A percentile compares a stretch with the other conserved stretches of the same genome.
Evolutionary conservation across 2,888 invertebrate genomes (phyloP).

Genomic region (Athalia cordata): DNA sequence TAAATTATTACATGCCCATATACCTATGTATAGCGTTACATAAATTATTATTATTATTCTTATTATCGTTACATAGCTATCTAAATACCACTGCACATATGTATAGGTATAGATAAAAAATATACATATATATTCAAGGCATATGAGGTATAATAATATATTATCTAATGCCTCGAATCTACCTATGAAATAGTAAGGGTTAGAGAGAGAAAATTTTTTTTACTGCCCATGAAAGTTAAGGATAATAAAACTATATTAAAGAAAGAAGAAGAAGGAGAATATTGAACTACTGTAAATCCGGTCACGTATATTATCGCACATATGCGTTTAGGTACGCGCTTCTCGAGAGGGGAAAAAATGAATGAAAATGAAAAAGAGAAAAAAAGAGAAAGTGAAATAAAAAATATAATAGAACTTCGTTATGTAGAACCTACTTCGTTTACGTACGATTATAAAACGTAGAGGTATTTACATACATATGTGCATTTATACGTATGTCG

Average conservation of each 20-base stretch:
- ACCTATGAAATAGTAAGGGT: slow-evolving; percentile 13
- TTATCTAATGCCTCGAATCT: slow-evolving; percentile 9
- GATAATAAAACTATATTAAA: not conserved
- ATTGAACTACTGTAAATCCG: slow-evolving; percentile 4
- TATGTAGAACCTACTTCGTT: not conserved
- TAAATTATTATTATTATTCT: too few relatives aligned
- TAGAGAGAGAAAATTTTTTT: slow-evolving; percentile 1
- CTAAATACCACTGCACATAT: not conserved
- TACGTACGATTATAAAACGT: not conserved
- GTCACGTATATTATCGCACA: slow-evolving; percentile 7
- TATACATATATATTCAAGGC: not conserved
- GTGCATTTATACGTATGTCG: too few relatives aligned
- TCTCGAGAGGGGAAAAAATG: slow-evolving; percentile 15
- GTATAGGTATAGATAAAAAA: not conserved
- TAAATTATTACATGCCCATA: not conserved
- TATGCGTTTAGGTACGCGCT: slow-evolving; percentile 8
- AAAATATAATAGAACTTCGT: not conserved
- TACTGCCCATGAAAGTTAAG: slow-evolving; percentile 24
- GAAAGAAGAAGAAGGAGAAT: not conserved
- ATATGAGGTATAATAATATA: not conserved
- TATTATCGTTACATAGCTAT: too few relatives aligned
- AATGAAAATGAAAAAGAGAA: not conserved
- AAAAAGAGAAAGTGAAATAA: not conserved
- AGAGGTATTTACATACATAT: too few relatives aligned
- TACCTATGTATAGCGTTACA: not conserved